Evolutionary conservation across 2,797 vertebrate genomes (phyloP), one percentile per base, ranked within the genome.

Genomic region (Mus spretus): DNA sequence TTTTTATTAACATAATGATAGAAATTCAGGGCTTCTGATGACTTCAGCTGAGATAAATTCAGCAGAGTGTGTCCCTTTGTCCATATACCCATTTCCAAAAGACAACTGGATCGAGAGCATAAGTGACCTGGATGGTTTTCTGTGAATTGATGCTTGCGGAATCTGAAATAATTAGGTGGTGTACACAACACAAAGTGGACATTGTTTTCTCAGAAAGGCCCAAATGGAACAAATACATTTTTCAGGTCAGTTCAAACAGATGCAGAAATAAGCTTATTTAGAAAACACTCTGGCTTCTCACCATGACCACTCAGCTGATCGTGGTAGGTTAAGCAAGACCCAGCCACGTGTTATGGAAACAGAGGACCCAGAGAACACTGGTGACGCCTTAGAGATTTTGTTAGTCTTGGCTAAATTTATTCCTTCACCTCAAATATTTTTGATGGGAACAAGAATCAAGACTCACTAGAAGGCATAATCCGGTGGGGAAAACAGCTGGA

Each of bases 351-450:
- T 87, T 70, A 2, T n/a, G 83, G 72, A 80, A 93, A 57, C 70
- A n/a, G 0, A 0, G 86, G 50, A 17, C 85, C 40, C 8, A 10
- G 44, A 17, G 53, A 7, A 78, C 63, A 2, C 34, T 0, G 4
- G n/a, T 2, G 57, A 55, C 59, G 53, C 53, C 31, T 57, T 26
- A 0, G 24, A 13, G 14, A 81, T 83, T 12, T 61, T 95, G 94
- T 96, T 96, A 82, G 17, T 90, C 53, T 97, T 97, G 97, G 96
- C 95, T 47, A 28, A 28, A 72, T 55, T 14, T 57, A 34, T 50
- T 61, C 78, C 90, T 93, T 90, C 59, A 28, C 90, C 72, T 95
- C 95, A 74, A 65, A 87, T 93, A 93, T 40, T 93, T 95, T 40
- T 79, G 82, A 74, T 70, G 85, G 92, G 90, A 94, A 96, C 92